Evolutionary conservation across 2,888 invertebrate genomes (phyloP).

Genomic region (Lypha dubia): DNA sequence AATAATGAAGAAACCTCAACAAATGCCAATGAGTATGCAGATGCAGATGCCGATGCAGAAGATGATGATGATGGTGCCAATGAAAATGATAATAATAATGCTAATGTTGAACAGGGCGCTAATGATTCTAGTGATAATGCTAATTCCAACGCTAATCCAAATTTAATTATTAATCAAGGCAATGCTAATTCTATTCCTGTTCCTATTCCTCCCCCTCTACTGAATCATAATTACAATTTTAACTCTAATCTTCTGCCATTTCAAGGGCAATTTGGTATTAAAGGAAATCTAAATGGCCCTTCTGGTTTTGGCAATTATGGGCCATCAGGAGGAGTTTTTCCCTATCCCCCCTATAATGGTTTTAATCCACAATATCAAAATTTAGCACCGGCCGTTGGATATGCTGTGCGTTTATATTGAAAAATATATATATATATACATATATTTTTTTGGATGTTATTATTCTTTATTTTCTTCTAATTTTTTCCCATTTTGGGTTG

Average conservation of each 20-base stretch:
- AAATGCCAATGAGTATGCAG: conserved; percentile 55
- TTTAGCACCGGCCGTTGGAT: conserved; percentile 43
- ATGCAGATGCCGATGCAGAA: conserved; percentile 21
- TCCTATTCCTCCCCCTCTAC: not conserved
- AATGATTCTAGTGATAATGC: conserved; percentile 67
- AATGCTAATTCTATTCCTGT: conserved; percentile 12
- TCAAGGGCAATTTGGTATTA: conserved; percentile 6
- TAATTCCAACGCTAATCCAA: conserved; percentile 46
- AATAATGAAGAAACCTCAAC: conserved; percentile 55
- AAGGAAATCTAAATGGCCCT: not conserved
- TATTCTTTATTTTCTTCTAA: not conserved
- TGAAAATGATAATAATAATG: conserved; percentile 12
- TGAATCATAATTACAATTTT: not conserved
- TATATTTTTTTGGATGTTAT: not conserved
- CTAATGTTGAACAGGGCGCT: conserved; percentile 34
- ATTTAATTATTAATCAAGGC: conserved; percentile 24
- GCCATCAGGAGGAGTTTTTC: conserved; percentile 36
- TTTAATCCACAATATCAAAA: conserved; percentile 57
- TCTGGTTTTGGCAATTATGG: conserved; percentile 32
- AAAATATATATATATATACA: too few relatives aligned
- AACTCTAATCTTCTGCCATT: not conserved
- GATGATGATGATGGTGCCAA: conserved; percentile 23
- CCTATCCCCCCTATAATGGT: conserved; percentile 37
- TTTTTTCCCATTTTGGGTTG: conserved; percentile 33
- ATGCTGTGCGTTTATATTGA: conserved; percentile 63